Evolutionary conservation across 1,140 invertebrate species (phyloP), one percentile per base, ranked within the genome.

Genomic region (Aradophagus sp.): DNA sequence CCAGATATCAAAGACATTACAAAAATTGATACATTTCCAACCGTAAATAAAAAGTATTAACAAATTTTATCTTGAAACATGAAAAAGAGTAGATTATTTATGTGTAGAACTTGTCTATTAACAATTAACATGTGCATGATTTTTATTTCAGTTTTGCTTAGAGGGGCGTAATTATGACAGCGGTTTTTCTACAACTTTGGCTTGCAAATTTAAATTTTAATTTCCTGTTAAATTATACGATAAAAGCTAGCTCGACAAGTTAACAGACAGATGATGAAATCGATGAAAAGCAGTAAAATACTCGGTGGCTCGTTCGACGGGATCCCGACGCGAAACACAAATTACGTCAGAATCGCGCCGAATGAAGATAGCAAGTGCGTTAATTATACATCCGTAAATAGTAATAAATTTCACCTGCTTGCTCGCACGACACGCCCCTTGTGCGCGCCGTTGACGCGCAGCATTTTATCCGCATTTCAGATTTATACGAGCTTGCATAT

Each of bases 351-450:
- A 58, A 53, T 59, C 38, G 31, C 26, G 26, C 56, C 45, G 52
- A 67, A 73, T 67, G 62, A 69, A 69, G 61, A 70, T 55, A 67
- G 42, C 50, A 50, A 56, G 56, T 23, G 31, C 66, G 53, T 61
- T 73, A 70, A 74, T 77, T 77, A 66, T 35, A 73, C 53, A 73
- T 73, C 65, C 67, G 56, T 70, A 67, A 74, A 74, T 66, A 61
- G 68, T 59, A 45, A 71, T 73, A 77, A 68, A 73, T 74, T 67
- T 59, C 27, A 44, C 47, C 58, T 38, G 50, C 50, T 72, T 44
- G 42, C 53, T 17, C 55, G 35, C 26, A 42, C 34, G 72, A 72
- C 76, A 75, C 75, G 65, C 65, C 63, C 66, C 62, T 52, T 42
- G 20, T 42, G 20, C 17, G n/a, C 15, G 29, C 17, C 19, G 7